Evolutionary conservation across 2,113 vertebrate species (phyloP).

Genomic region (Cavia porcellus): DNA sequence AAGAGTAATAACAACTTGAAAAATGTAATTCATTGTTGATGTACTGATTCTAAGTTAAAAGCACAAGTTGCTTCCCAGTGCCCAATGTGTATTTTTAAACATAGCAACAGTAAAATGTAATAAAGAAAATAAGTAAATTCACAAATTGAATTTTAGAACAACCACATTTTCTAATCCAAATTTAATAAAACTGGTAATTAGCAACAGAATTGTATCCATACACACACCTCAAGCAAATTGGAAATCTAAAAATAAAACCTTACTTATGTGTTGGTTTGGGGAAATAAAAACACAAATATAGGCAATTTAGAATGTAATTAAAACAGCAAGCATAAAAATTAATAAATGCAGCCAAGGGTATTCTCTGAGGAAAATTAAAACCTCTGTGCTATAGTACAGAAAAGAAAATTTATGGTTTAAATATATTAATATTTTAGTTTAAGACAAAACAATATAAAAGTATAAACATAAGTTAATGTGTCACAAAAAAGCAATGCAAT

Average conservation of each 20-base stretch:
- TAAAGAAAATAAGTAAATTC: neutral
- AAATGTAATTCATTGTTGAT: neutral
- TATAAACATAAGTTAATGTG: neutral
- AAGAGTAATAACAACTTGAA: neutral
- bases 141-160: neutral
- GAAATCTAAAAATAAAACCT: neutral
- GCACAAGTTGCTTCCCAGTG: neutral
- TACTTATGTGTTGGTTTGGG: neutral
- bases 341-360: neutral
- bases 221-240: neutral
- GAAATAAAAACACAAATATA: neutral
- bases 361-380: neutral
- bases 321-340: neutral
- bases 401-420: neutral
- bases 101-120: neutral
- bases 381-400: neutral
- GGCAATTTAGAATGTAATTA: neutral
- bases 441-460: neutral
- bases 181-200: neutral
- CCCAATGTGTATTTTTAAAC: neutral
- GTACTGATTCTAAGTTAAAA: neutral
- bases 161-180: slow-evolving; percentile 7
- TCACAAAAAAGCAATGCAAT: neutral
- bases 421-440: neutral
- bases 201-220: neutral